Evolutionary conservation across 2,797 vertebrate species (phyloP).

Genomic region (Mycteria americana): DNA sequence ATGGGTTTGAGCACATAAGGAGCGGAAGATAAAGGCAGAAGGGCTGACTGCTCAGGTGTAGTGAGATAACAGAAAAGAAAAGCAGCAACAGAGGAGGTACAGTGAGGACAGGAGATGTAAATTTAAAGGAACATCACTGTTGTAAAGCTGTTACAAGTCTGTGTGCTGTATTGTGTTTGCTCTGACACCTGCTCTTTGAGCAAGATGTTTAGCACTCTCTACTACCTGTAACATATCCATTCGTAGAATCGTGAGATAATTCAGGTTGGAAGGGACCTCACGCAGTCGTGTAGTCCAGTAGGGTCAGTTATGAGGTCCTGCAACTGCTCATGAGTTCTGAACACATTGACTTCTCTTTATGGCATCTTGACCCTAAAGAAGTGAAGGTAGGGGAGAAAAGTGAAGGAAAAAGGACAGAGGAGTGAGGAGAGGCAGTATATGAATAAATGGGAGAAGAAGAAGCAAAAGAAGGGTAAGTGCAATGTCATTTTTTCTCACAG

Average conservation of each 20-base stretch:
- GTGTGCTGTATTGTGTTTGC: not conserved
- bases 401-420: not conserved
- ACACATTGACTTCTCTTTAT: not conserved
- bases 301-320: not conserved
- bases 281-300: not conserved
- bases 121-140: not conserved
- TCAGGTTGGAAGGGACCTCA: not conserved
- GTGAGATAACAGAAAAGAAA: not conserved
- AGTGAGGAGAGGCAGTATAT: not conserved
- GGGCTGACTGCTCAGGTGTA: not conserved
- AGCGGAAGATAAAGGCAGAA: not conserved
- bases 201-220: not conserved
- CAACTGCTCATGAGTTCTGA: not conserved
- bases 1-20: not conserved
- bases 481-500: not conserved
- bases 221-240: not conserved
- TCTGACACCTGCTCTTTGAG: not conserved
- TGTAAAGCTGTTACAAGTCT: not conserved
- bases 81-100: not conserved
- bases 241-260: not conserved
- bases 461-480: not conserved
- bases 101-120: not conserved
- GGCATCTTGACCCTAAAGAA: not conserved
- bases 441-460: not conserved
- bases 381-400: not conserved